These are phyloP conservation scores for Agrotis ipsilon DNA, from an alignment of 2,888 invertebrate genomes.

Conservation along the genomic window DNA sequence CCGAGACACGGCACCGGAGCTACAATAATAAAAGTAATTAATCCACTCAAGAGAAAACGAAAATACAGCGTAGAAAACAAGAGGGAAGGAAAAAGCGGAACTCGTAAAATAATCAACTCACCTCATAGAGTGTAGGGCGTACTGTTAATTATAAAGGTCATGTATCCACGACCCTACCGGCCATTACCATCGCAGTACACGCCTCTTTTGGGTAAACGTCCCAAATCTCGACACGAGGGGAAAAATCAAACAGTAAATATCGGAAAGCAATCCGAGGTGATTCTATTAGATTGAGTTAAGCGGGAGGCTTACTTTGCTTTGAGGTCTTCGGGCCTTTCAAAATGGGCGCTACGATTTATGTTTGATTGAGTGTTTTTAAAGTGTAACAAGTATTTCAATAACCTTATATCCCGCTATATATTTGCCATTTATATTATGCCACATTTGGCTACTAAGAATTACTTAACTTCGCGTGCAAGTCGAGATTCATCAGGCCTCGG, in stretches of 20 bases:
- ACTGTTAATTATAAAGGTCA: conserved; percentile 87
- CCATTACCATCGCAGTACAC: conserved; percentile 84
- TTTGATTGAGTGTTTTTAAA: conserved; percentile 62
- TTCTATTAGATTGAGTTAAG: conserved; percentile 89
- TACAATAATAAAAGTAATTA: conserved; percentile 65
- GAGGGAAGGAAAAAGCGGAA: conserved; percentile 64
- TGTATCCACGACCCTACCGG: conserved; percentile 82
- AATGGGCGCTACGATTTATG: conserved; percentile 72
- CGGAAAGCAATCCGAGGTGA: conserved; percentile 89
- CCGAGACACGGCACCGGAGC: conserved; percentile 25
- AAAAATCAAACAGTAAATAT: conserved; percentile 90
- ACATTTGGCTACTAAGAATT: conserved; percentile 65
- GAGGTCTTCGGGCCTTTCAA: conserved; percentile 73
- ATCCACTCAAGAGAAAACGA: conserved; percentile 57
- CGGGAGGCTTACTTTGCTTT: conserved; percentile 78
- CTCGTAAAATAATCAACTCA: conserved; percentile 72
- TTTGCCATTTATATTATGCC: conserved; percentile 33
- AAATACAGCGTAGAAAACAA: conserved; percentile 52
- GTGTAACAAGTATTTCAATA: conserved; percentile 14
- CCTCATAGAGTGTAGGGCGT: conserved; percentile 66
- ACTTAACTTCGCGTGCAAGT: conserved; percentile 79
- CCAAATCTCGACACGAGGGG: conserved; percentile 87
- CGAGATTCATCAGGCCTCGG: conserved; percentile 76
- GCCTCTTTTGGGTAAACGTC: conserved; percentile 87
- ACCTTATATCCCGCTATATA: conserved; percentile 7